Base-by-base conservation (phyloP, 2,113 vertebrate species). In the Rhinopomastus cyanomelas region DNA sequence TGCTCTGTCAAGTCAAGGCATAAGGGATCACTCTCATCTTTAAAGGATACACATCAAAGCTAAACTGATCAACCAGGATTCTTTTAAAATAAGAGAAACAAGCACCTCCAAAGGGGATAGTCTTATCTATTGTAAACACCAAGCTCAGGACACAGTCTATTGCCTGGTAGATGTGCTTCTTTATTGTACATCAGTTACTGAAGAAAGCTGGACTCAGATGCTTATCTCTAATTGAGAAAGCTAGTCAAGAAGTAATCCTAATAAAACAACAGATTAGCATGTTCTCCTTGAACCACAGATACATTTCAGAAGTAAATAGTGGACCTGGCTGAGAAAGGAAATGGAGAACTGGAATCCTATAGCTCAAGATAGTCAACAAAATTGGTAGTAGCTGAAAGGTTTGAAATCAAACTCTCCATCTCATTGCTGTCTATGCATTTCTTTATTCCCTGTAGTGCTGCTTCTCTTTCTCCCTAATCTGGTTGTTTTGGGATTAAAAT, bases 401-500 rank as follows among this genome's bases (percentile, higher is more conserved):
- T 62, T 65, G 59, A 93, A 93, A 87, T 83, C 77, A 79, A 79
- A 29, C 49, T 90, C 81, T 92, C 64, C 88, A 81, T 82, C 74
- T 60, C 86, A 59, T 16, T 49, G 62, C 85, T 94, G 69, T 30
- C 92, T 77, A 34, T 60, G 44, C n/a, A 60, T 7, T 37, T 72
- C 82, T 92, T n/a, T 72, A 59, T 59, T 90, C 83, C 91, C 79
- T 49, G 61, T 37, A 76, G 76, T 52, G 67, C 89, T 86, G 23
- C 65, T 86, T 75, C 86, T 91, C 66, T 64, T 84, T 84, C 83
- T 67, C 69, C 73, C 67, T 65, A 88, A 82, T 68, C 18, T 30
- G 72, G 72, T 30, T 95, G 88, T 81, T 96, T 93, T 94, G 76
- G 53, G 86, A 96, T 93, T 96, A 89, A 93, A 95, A 93, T 80